Evolutionary conservation across 2,888 invertebrate species (phyloP).

Genomic region (Cenopis cana): DNA sequence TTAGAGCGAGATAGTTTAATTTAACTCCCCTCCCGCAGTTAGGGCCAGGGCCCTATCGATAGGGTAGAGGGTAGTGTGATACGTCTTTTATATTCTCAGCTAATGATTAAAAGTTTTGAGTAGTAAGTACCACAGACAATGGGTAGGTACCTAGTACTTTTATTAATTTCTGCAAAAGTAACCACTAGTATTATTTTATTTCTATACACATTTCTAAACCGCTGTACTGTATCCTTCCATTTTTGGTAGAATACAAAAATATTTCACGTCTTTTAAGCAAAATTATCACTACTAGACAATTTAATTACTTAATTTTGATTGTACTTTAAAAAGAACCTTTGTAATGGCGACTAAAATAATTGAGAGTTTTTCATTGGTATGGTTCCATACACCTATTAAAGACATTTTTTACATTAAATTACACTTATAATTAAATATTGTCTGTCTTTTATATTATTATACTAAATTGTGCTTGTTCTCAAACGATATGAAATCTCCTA

Average conservation of each 20-base stretch:
- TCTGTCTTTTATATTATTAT: slow-evolving; percentile 63
- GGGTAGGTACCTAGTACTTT: too few species aligned
- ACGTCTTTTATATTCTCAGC: too few species aligned
- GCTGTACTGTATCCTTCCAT: background rate
- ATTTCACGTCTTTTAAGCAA: slow-evolving; percentile 9
- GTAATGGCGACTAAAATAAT: slow-evolving; percentile 1
- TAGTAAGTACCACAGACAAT: too few species aligned
- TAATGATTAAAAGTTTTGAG: too few species aligned
- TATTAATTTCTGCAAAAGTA: background rate
- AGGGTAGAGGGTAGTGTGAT: too few species aligned
- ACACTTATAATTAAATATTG: slow-evolving; percentile 72
- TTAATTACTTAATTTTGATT: background rate
- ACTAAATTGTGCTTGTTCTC: slow-evolving; percentile 57
- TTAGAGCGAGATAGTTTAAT: too few species aligned
- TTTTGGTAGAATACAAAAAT: slow-evolving; percentile 26
- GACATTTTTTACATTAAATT: slow-evolving; percentile 44
- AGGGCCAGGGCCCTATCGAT: too few species aligned
- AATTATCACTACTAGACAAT: background rate
- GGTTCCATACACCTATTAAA: slow-evolving; percentile 48
- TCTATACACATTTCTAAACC: too few species aligned
- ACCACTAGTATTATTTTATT: background rate
- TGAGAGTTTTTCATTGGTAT: slow-evolving; percentile 47
- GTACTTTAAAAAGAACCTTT: slow-evolving; percentile 13
- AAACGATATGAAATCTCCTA: slow-evolving; percentile 27
- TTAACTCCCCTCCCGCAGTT: too few species aligned